Base-by-base conservation (phyloP, 2,888 invertebrate genomes). In the Hanleya hanleyi region DNA sequence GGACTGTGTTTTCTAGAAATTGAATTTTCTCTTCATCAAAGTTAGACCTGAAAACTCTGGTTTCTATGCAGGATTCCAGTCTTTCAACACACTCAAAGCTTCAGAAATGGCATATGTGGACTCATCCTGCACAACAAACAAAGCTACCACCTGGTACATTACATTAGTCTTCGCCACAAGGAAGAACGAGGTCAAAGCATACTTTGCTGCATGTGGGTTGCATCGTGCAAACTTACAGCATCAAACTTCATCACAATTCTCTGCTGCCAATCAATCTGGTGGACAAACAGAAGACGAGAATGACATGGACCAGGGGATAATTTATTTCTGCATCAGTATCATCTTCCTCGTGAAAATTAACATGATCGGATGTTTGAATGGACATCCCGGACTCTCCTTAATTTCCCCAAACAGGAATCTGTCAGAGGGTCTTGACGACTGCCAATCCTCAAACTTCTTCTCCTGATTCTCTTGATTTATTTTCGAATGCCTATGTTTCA, bases 101-200 rank as follows among this genome's bases (percentile, higher is more conserved):
- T 78, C 74, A 15, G 67, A 36, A 1, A 78, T 77, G 15, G 73
- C 22, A 15, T 33, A 38, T 49, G 49, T 47, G 5, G 67, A 51
- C 26, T 74, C 77, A 7, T 69, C 37, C 37, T 77, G 57, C 15
- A 62, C 47, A 1, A 77, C 38, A 62, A 77, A 77, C 3, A 61
- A 38, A 9, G 51, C 74, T 3, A 78, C 77, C 7, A 74, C 67
- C 5, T 33, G 22, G 29, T 74, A 77, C 4, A 65, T 70, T 15
- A 74, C 61, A 69, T 77, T 74, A 33, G 76, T 74, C 29, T 26
- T 29, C 1, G 77, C 76, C 22, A 29, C 35, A 12, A 77, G 22
- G 12, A 71, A 47, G 64, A 77, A 77, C 32, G 77, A 64, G 9
- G 77, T 76, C 36, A 77, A 37, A n/a, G 38, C 49, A 35, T 77